Evolutionary conservation across 2,113 vertebrate species (phyloP).

Genomic region (Pan troglodytes): DNA sequence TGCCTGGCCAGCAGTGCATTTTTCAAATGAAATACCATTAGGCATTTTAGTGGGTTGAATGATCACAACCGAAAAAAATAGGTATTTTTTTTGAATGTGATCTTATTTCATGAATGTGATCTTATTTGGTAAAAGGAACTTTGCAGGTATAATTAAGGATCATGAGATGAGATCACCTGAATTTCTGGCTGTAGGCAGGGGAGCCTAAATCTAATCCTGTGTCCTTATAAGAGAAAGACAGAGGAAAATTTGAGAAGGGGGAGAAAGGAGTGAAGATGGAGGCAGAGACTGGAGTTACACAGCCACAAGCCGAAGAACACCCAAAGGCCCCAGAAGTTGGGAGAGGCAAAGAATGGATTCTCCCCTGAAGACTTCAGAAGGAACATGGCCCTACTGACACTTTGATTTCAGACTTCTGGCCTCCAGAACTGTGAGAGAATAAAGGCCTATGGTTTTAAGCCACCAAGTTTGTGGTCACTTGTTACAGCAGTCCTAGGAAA

Average conservation of each 20-base stretch:
- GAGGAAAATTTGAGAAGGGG: neutral
- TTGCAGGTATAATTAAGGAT: neutral
- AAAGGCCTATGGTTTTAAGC: neutral
- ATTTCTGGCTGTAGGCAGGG: neutral
- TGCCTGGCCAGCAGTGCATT: neutral
- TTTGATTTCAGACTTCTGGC: neutral
- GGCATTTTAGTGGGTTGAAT: neutral
- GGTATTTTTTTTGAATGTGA: neutral
- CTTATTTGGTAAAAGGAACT: neutral
- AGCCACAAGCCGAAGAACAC: neutral
- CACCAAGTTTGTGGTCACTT: neutral
- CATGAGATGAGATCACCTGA: neutral
- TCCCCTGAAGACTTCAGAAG: neutral
- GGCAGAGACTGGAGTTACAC: neutral
- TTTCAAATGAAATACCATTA: neutral
- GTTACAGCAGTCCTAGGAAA: neutral
- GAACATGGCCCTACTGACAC: neutral
- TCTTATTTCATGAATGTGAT: neutral
- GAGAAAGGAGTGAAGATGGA: neutral
- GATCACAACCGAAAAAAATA: neutral
- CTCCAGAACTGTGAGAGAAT: neutral
- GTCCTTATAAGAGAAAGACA: neutral
- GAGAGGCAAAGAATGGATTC: neutral
- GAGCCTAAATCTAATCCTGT: neutral
- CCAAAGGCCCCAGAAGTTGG: neutral